A percentile compares a stretch with the other conserved stretches of the same genome.
Conservation (phyloP, 2,113 vertebrate genomes). For the Chionomys nivalis region DNA sequence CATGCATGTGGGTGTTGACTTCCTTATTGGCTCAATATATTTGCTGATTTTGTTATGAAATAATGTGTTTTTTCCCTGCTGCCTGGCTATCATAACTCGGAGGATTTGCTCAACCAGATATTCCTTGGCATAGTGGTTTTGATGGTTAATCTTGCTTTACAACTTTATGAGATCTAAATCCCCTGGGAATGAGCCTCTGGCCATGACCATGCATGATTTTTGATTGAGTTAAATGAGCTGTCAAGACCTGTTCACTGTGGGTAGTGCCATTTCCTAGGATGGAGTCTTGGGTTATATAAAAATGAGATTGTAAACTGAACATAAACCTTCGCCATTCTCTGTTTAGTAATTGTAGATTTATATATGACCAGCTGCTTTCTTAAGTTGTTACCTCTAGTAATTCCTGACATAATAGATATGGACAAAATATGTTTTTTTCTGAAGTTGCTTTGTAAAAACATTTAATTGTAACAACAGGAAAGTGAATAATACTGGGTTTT, state of each 20-base stretch:
- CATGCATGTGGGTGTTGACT: neutral
- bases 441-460: neutral
- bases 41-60: neutral
- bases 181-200: neutral
- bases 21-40: neutral
- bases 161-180: neutral
- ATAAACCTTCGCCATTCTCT: neutral
- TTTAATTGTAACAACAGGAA: neutral
- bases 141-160: neutral
- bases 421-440: neutral
- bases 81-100: neutral
- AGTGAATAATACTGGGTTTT: neutral
- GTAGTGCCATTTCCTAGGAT: too few species aligned
- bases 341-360: neutral
- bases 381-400: too few species aligned
- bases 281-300: neutral
- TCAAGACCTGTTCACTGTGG: neutral
- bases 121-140: neutral
- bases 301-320: neutral
- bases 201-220: rapidly evolving
- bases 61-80: neutral
- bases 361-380: neutral
- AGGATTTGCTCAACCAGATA: neutral
- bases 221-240: too few species aligned
- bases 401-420: neutral